Percentiles rank a stretch among this genome's conserved stretches.
phyloP scores from a whole-genome alignment of 2,888 invertebrate genomes.

The Fragum sueziense region DNA sequence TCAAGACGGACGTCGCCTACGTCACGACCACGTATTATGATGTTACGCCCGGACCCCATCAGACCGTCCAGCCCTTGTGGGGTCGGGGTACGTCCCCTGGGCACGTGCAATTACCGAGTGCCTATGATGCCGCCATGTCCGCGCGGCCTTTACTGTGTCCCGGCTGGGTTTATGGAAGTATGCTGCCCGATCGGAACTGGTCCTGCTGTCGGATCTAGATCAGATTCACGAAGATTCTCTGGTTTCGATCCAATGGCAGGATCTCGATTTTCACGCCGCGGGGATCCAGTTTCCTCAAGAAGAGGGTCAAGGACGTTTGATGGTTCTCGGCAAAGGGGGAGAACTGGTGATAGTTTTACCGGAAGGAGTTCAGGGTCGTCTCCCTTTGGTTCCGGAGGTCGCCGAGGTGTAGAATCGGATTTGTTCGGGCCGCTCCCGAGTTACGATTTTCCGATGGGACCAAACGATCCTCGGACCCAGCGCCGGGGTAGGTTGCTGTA shows the following conservation, averaged over 20 bases:
- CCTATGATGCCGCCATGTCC: constrained; percentile 9
- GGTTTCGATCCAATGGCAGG: too few relatives aligned
- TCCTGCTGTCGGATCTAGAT: background rate
- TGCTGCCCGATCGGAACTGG: constrained; percentile 2
- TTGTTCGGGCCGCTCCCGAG: background rate
- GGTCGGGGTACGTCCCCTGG: background rate
- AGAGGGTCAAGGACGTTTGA: background rate
- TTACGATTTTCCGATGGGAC: background rate
- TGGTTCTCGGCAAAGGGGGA: background rate
- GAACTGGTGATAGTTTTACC: background rate
- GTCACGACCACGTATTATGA: background rate
- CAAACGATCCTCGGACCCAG: background rate
- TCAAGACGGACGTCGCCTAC: background rate
- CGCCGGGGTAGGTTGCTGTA: background rate
- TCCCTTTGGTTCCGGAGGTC: too few relatives aligned
- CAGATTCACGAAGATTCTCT: background rate
- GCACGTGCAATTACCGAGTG: background rate
- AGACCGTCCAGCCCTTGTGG: background rate
- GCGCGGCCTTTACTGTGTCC: constrained; percentile 4
- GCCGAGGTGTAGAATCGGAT: background rate
- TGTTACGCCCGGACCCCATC: background rate
- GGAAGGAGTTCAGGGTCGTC: too few relatives aligned
- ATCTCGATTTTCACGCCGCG: background rate
- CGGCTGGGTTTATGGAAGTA: background rate
- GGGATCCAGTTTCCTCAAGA: background rate